Evolutionary conservation across 2,113 vertebrate species (phyloP), one percentile per base, ranked within the genome.

Genomic region (Oryzias curvinotus): DNA sequence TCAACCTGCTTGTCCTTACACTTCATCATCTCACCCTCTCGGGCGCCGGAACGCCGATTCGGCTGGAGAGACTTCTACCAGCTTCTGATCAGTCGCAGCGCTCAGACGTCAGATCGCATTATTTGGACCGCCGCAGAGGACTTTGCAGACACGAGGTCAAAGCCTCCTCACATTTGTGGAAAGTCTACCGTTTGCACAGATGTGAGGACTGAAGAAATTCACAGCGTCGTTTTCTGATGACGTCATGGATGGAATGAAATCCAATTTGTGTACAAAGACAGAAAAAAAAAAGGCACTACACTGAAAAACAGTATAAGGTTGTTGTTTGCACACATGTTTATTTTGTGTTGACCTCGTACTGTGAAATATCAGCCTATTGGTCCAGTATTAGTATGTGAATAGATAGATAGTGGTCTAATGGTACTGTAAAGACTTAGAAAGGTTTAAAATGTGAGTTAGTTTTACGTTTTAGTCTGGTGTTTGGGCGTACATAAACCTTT

Each of bases 351-450:
- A 80, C 64, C 71, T 80, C 78, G 57, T 87, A 78, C 58, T 74
- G 52, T 77, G 58, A 83, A 60, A 57, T 68, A 64, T 86, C 71
- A 64, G 77, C 61, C 70, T 80, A 51, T 57, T 73, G 65, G 70
- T 78, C 61, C 67, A 64, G 80, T 76, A 75, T 62, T 68, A 71
- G 61, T 79, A 69, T 73, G 77, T 88, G 80, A 84, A 90, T 85
- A 53, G 55, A 62, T 65, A 59, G 59, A 46, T 57, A 73, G 73
- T 81, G 21, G 68, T 65, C 60, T 68, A 64, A 73, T 59, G 69
- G 66, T 79, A 56, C 71, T 68, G 66, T 74, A 74, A 46, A 62
- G 26, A 52, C 19, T 30, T 42, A 19, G 67, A 58, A 51, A 47
- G 52, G 7, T 8, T 8, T 4, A 41, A 18, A 12, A 36, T 36